A percentile compares a stretch with the other conserved stretches of the same genome.
These are phyloP conservation scores for Polydrusus pterygomalis DNA, from an alignment of 2,888 invertebrate genomes.

Conservation along the genomic window DNA sequence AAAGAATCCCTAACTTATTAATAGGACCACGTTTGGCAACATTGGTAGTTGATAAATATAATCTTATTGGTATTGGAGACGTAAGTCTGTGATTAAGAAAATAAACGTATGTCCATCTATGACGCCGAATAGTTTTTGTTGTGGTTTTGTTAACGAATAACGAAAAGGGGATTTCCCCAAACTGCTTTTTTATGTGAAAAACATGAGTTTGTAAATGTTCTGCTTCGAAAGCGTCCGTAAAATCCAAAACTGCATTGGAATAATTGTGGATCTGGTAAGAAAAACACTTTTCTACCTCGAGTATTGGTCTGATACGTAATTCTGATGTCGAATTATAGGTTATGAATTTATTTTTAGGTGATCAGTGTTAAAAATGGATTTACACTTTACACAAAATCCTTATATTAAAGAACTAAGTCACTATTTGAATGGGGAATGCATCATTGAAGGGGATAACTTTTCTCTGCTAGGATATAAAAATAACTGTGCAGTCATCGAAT, in stretches of 20 bases:
- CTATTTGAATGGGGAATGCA: not conserved
- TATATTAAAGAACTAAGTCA: conserved; percentile 18
- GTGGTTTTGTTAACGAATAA: no score
- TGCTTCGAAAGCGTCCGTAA: not conserved
- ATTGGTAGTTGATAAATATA: no score
- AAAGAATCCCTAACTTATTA: not conserved
- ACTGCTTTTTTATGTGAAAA: conserved; percentile 5
- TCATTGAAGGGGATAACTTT: conserved; percentile 1
- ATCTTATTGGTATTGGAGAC: not conserved
- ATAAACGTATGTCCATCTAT: not conserved
- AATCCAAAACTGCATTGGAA: not conserved
- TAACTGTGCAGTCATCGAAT: conserved; percentile 30
- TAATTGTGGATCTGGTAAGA: not conserved
- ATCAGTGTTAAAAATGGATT: conserved; percentile 32
- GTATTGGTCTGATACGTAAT: not conserved
- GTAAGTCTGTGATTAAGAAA: conserved; percentile 1
- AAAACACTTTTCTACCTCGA: not conserved
- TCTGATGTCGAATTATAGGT: conserved; percentile 21
- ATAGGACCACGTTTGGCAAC: not conserved
- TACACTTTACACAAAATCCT: not conserved
- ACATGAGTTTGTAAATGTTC: conserved; percentile 8
- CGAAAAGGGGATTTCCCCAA: conserved; percentile 23
- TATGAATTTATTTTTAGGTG: conserved; percentile 35
- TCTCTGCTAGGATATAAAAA: conserved; percentile 38
- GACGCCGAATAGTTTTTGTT: not conserved